Evolutionary conservation across 2,797 vertebrate genomes (phyloP), one percentile per base, ranked within the genome.

Genomic region (Euthynnus affinis): DNA sequence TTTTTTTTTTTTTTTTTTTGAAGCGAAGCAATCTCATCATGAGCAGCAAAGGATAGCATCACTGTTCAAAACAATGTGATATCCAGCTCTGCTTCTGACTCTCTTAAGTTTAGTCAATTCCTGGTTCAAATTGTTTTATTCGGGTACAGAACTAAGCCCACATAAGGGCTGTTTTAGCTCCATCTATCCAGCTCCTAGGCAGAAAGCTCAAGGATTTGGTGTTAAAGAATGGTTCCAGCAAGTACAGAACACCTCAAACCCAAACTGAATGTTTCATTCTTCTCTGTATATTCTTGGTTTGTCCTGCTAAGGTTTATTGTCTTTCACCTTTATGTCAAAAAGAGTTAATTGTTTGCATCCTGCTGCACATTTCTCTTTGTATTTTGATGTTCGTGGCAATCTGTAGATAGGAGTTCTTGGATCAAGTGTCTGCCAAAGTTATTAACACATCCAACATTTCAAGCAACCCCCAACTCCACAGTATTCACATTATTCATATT

Each of bases 401-500:
- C 34, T 29, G 27, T 42, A 58, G n/a, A 71, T 20, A 2, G 53
- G 6, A 37, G 58, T 40, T 40, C 14, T 53, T n/a, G 34, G 27
- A 3, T 29, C 2, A 0, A 17, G 17, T 3, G 44, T 60, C 57
- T 34, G 49, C 52, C 22, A 56, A 15, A 12, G 9, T 51, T 15
- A 42, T 62, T 49, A 49, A 62, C 62, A 6, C 46, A 20, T 14
- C 15, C 5, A 40, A 42, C 14, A 6, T 34, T 53, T 40, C 20
- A 32, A 68, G 32, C 22, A 1, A 6, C 53, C 46, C 42, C 42
- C 32, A 20, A 6, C 15, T 49, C 29, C 7, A 4, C 29, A 44
- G 62, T 48, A 22, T 84, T 73, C 9, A 74, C 74, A 59, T 78
- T 53, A 66, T 73, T 60, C 66, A 53, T 29, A n/a, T 29, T 20